A percentile compares a stretch with the other conserved stretches of the same genome.
These are phyloP conservation scores for Salmo trutta DNA, from an alignment of 2,797 vertebrate species.

Conservation along the genomic window DNA sequence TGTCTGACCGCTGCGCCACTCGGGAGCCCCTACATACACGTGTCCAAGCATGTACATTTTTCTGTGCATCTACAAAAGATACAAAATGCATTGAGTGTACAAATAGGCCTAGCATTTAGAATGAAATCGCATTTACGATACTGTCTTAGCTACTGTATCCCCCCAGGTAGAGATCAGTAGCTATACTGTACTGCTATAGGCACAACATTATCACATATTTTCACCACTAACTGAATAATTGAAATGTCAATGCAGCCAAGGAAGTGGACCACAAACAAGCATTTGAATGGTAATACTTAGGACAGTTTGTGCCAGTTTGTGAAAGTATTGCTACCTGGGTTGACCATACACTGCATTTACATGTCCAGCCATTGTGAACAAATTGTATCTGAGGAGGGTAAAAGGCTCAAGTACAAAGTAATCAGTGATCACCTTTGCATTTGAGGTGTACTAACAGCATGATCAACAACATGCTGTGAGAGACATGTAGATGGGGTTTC, in stretches of 20 bases:
- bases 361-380: neutral
- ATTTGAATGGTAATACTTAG: constrained; percentile 28
- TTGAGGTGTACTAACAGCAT: neutral
- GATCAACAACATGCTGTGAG: neutral
- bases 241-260: constrained; percentile 48
- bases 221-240: constrained; percentile 58
- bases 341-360: neutral
- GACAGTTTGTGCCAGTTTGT: constrained; percentile 60
- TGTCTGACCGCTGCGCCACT: too few species aligned
- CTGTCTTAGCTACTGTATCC: neutral
- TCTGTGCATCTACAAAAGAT: neutral
- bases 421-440: neutral
- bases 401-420: neutral
- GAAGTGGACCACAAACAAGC: constrained; percentile 46
- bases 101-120: too few species aligned
- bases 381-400: neutral
- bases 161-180: constrained; percentile 33
- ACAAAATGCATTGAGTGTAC: neutral
- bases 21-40: too few species aligned
- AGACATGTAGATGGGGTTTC: neutral
- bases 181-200: constrained; percentile 49
- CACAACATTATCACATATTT: constrained; percentile 39
- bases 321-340: constrained; percentile 43
- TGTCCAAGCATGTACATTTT: too few species aligned
- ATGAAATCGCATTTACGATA: neutral